Base-by-base conservation (phyloP, 1,140 invertebrate genomes). In the Drosophila yakuba region DNA sequence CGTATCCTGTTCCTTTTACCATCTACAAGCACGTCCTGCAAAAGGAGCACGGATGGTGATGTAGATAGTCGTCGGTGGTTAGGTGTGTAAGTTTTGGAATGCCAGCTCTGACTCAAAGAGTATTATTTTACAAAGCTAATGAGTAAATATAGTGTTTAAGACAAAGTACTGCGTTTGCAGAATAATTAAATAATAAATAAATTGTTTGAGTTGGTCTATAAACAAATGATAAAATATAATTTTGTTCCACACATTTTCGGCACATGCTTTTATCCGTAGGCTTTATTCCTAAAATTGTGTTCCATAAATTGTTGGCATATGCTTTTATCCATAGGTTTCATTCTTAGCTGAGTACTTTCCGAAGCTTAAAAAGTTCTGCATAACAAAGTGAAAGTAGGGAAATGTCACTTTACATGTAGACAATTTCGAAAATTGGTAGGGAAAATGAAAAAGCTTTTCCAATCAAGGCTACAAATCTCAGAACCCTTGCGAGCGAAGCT, bases 21-120 rank as follows among this genome's bases (percentile, higher is more conserved):
- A 95, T 96, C 51, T 96, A 96, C 93, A 96, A 96, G 92, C 96
- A 96, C 92, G 95, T 96, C 74, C 96, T 96, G 93, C 95, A 96
- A 85, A 88, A 89, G 47, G 88, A 92, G 39, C 95, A 96, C 91
- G 94, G 95, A 71, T 91, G 91, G 91, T 86, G 17, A 50, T 20
- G 14, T 6, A 5, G 1, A 7, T 20, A 7, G 8, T 23, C 41
- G 2, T 15, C 11, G 15, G 12, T 15, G 25, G 1, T 36, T 66
- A 66, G 23, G 8, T 14, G 14, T 68, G 7, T 73, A 45, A 48
- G 51, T 63, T 50, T 55, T 41, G 36, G 23, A 23, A 35, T 38
- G 51, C 23, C 32, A 38, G 8, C 38, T 50, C 39, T 41, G 32
- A 14, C 20, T 64, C 6, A 3, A 8, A 39, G 60, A 54, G 51